Conservation (phyloP, 2,797 vertebrate genomes). For the Microcaecilia unicolor region DNA sequence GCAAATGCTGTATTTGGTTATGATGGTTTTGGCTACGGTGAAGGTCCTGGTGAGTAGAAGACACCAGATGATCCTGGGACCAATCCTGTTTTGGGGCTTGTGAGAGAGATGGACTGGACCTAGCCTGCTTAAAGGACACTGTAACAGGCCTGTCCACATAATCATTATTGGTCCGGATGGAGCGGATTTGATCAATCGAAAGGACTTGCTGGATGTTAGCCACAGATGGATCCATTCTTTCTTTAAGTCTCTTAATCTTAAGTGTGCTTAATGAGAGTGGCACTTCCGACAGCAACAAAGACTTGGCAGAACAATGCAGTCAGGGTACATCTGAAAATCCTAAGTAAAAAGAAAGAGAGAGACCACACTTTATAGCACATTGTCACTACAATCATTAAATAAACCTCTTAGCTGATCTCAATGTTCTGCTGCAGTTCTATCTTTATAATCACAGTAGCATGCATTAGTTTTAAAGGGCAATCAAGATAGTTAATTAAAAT, state of each 20-base stretch:
- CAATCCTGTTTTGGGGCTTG: conserved; percentile 50
- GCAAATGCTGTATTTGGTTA: conserved; percentile 66
- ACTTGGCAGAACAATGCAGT: conserved; percentile 37
- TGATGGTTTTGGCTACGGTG: conserved; percentile 76
- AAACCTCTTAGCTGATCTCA: too few species aligned
- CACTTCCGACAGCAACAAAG: conserved; percentile 34
- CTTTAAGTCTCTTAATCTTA: conserved; percentile 41
- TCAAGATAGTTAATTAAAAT: too few species aligned
- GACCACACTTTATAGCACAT: conserved; percentile 1
- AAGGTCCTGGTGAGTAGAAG: conserved; percentile 49
- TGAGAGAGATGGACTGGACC: conserved; percentile 66
- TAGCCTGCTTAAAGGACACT: conserved; percentile 47
- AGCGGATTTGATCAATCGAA: conserved; percentile 86
- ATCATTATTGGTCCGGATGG: conserved; percentile 88
- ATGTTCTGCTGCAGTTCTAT: too few species aligned
- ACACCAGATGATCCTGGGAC: conserved; percentile 57
- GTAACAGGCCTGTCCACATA: conserved; percentile 82
- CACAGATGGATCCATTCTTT: conserved; percentile 66
- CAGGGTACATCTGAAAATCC: conserved; percentile 80
- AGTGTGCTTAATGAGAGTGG: conserved; percentile 40
- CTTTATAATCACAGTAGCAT: too few species aligned
- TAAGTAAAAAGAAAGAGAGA: conserved; percentile 29
- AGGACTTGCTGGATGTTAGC: conserved; percentile 84
- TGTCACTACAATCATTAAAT: accelerated
- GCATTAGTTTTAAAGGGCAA: too few species aligned